phyloP scores from a whole-genome alignment of 2,113 vertebrate genomes.

The Pipra filicauda region DNA sequence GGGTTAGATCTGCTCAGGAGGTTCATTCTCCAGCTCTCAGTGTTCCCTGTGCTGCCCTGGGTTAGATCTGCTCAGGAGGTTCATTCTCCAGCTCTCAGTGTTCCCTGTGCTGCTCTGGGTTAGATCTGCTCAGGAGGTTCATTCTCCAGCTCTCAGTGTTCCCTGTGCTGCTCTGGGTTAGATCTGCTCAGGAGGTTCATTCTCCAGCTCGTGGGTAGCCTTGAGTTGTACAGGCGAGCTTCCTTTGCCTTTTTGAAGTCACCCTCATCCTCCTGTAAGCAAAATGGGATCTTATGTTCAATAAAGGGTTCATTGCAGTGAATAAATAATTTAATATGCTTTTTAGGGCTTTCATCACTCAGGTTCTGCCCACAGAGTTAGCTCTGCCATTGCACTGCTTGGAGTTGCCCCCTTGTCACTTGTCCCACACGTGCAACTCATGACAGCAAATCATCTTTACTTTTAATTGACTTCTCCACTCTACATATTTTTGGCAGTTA shows the following conservation, averaged over 20 bases:
- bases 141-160: not conserved
- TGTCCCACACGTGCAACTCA: not conserved
- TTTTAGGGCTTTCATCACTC: not conserved
- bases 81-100: not conserved
- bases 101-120: no score
- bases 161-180: not conserved
- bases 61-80: not conserved
- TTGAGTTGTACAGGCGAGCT: fast-evolving
- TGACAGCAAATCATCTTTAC: not conserved
- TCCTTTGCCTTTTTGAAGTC: not conserved
- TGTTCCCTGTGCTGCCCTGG: not conserved
- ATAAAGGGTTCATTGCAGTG: not conserved
- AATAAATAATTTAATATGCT: not conserved
- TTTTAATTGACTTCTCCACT: not conserved
- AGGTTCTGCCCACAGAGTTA: not conserved
- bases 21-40: not conserved
- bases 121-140: no score
- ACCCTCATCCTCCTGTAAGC: not conserved
- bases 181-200: not conserved
- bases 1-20: not conserved
- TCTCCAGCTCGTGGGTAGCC: not conserved
- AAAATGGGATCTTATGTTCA: not conserved
- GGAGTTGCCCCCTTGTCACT: not conserved
- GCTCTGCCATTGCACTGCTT: not conserved
- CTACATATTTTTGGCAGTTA: not conserved